Conservation (phyloP, 2,113 vertebrate genomes). For the Aleadryas rufinucha region DNA sequence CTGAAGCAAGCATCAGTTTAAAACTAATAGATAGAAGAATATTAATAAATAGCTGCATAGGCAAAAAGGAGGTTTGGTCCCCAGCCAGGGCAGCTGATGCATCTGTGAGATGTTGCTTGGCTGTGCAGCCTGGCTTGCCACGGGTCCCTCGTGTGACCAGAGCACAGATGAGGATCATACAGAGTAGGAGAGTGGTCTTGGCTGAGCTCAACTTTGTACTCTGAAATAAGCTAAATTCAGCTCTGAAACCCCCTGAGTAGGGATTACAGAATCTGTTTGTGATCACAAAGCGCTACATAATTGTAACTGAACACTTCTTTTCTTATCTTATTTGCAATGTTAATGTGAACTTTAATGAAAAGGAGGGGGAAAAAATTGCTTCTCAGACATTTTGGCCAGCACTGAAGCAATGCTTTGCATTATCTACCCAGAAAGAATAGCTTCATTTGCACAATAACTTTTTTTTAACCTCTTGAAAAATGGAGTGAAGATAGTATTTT, state of each 20-base stretch:
- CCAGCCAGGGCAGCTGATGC: constrained; percentile 20
- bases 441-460: background rate
- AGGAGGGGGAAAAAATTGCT: background rate
- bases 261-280: constrained; percentile 47
- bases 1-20: background rate
- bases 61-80: constrained; percentile 3
- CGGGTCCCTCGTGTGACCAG: background rate
- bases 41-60: constrained; percentile 2
- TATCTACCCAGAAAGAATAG: constrained; percentile 29
- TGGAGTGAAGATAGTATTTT: background rate
- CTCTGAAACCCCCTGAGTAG: constrained; percentile 29
- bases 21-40: background rate
- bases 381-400: constrained; percentile 12
- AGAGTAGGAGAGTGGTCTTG: background rate
- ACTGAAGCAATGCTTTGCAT: constrained; percentile 36
- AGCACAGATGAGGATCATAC: background rate
- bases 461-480: background rate
- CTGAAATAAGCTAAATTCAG: constrained; percentile 41
- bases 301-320: constrained; percentile 42
- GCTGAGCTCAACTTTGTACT: background rate
- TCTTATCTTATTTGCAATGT: constrained; percentile 51
- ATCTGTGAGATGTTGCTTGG: background rate
- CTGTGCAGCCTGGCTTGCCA: background rate
- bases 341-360: constrained; percentile 44
- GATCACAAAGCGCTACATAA: constrained; percentile 26